Conservation (phyloP, 2,113 vertebrate genomes). For the Zonotrichia leucophrys region DNA sequence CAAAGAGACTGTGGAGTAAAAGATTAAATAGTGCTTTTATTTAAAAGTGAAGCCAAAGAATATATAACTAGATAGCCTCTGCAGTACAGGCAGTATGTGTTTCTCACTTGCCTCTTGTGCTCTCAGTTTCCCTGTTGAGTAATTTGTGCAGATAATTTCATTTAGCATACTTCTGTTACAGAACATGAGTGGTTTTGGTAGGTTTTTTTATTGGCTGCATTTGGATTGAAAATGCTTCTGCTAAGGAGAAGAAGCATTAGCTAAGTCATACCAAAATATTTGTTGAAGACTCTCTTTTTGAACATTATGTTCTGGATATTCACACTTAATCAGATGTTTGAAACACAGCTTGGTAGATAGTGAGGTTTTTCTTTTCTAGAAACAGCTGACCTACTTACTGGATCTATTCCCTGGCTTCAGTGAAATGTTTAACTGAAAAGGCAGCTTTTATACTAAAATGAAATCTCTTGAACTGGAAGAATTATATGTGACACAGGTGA, state of each 20-base stretch:
- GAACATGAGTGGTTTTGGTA: neutral
- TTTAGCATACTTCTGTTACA: neutral
- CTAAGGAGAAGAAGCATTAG: neutral
- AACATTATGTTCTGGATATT: neutral
- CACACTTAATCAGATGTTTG: conserved; percentile 11
- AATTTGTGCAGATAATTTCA: neutral
- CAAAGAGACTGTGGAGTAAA: neutral
- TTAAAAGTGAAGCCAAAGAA: neutral
- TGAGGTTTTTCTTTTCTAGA: neutral
- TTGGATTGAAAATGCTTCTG: neutral
- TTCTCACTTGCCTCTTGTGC: neutral
- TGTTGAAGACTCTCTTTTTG: neutral
- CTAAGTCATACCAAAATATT: neutral
- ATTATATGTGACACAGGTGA: neutral
- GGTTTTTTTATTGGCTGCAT: neutral
- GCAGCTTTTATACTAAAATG: neutral
- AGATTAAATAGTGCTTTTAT: neutral
- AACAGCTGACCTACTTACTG: neutral
- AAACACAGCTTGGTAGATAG: neutral
- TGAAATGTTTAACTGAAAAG: neutral
- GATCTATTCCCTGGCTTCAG: neutral
- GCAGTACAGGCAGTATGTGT: neutral
- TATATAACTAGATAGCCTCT: neutral
- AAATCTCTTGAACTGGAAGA: neutral
- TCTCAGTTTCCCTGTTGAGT: neutral